A percentile compares a stretch with the other conserved stretches of the same genome.
phyloP scores from a whole-genome alignment of 2,113 vertebrate species.

The Platysteira castanea region DNA sequence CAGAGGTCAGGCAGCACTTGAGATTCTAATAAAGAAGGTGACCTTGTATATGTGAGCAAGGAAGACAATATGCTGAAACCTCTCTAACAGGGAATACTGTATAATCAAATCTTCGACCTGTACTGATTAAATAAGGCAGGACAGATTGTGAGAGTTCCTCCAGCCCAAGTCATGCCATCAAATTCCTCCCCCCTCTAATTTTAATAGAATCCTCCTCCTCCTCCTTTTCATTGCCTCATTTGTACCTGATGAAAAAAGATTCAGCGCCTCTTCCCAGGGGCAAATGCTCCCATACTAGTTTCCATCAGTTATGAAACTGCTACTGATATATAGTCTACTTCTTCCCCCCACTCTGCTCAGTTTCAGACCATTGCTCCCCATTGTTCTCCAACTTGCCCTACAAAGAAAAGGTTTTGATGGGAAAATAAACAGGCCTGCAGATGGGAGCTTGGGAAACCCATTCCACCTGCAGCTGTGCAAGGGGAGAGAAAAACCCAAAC shows the following conservation, averaged over 20 bases:
- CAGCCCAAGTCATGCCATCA: neutral
- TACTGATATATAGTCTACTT: neutral
- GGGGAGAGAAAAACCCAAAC: neutral
- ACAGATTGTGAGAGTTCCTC: neutral
- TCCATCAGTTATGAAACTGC: neutral
- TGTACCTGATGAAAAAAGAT: neutral
- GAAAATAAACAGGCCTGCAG: neutral
- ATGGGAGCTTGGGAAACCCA: neutral
- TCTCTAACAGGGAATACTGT: neutral
- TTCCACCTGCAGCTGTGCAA: neutral
- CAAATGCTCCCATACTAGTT: neutral
- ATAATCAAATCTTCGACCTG: neutral
- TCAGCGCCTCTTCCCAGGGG: neutral
- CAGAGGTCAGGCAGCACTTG: neutral
- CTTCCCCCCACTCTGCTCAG: neutral
- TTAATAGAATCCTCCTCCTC: slow-evolving; percentile 7
- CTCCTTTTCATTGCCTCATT: slow-evolving; percentile 2
- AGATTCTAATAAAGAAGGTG: neutral
- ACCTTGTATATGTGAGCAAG: neutral
- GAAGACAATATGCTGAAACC: neutral
- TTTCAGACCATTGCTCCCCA: neutral
- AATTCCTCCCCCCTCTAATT: neutral
- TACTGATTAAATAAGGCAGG: neutral
- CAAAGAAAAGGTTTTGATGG: neutral
- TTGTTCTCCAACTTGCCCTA: neutral